Evolutionary conservation across 2,797 vertebrate species (phyloP), one percentile per base, ranked within the genome.

Genomic region (Catharus ustulatus): DNA sequence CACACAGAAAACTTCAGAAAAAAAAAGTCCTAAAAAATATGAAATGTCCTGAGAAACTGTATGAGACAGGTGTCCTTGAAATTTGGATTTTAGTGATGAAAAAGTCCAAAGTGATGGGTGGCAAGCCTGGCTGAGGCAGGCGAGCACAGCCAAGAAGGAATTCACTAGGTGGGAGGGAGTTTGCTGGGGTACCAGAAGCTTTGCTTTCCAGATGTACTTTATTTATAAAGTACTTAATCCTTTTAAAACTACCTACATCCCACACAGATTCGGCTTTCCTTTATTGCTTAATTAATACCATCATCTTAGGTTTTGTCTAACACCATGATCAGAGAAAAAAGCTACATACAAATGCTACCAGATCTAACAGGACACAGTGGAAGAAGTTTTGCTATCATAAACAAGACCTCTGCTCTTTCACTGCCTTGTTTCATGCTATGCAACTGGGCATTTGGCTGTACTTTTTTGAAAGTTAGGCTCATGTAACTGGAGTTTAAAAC

Each of bases 121-220:
- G 27, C 1, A 27, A 94, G 64, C 24, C 61, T 36, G 30, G 18
- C 10, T 54, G 73, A 84, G 18, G n/a, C n/a, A 54, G 43, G 43
- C 27, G 1, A 88, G 58, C 13, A 36, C 9, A 42, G 62, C 40
- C 12, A 11, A 74, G 71, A 69, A 88, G 64, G 63, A 94, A 90
- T 92, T 91, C 73, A 66, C 0, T 12, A 42, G 69, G 89, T 92
- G 84, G 87, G 87, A 95, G 59, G 15, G 59, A 94, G 45, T 74
- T 90, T 1, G 1, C 52, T 0, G 0, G 22, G 71, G 71, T 82
- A 96, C 83, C 87, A 94, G 89, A 93, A 94, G 48, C 51, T 87
- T 88, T 79, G 15, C 49, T 92, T 94, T 72, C 92, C 94, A 95
- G 93, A 95, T 94, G 90, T 68, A 91, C 84, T 94, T 95, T 95